Conservation (phyloP, 2,113 vertebrate genomes). For the Euleptes europaea region DNA sequence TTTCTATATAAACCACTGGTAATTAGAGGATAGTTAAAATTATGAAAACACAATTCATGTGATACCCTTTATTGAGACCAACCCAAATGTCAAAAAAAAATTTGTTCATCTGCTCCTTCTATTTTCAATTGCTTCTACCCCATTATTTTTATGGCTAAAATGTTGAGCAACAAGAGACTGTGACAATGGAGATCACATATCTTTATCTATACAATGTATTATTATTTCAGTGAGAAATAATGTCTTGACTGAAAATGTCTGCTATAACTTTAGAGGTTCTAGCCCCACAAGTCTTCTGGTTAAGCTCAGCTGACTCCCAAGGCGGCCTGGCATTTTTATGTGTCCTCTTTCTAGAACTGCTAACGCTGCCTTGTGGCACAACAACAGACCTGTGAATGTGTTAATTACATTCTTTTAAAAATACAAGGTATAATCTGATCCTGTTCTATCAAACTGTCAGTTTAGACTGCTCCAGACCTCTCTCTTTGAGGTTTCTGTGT, state of each 20-base stretch:
- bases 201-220: background rate
- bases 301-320: background rate
- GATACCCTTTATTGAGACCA: too few relatives aligned
- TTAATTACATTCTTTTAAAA: slow-evolving; percentile 21
- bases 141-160: background rate
- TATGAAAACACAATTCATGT: too few relatives aligned
- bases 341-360: slow-evolving; percentile 17
- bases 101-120: background rate
- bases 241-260: background rate
- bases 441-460: background rate
- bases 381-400: background rate
- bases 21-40: too few relatives aligned
- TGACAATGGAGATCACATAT: background rate
- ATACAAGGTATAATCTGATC: background rate
- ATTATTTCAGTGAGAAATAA: background rate
- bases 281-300: background rate
- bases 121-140: background rate
- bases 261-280: background rate
- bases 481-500: background rate
- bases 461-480: background rate
- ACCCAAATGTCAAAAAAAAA: too few relatives aligned
- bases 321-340: background rate
- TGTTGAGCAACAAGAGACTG: background rate
- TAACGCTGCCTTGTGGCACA: slow-evolving; percentile 5
- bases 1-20: too few relatives aligned